These are phyloP conservation scores for Hypomecis atomaria DNA, from an alignment of 2,888 invertebrate genomes.

Conservation along the genomic window DNA sequence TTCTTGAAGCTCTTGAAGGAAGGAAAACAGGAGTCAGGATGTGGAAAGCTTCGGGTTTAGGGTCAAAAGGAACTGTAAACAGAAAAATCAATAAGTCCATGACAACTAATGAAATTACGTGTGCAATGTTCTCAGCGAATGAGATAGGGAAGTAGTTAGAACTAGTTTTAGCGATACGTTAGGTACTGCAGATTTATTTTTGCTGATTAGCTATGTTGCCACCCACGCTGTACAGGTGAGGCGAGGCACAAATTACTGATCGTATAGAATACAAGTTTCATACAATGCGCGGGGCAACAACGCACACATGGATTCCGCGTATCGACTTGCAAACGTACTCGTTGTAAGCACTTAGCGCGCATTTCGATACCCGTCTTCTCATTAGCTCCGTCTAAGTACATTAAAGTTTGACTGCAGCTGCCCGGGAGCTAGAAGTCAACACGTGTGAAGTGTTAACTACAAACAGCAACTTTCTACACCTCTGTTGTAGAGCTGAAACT, in stretches of 20 bases:
- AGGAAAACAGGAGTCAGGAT: not conserved
- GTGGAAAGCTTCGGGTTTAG: not conserved
- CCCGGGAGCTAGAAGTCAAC: slow-evolving; percentile 47
- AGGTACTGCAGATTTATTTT: no score
- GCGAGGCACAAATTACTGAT: no score
- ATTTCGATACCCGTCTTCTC: no score
- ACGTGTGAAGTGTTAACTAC: slow-evolving; percentile 38
- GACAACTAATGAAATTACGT: no score
- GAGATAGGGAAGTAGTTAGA: no score
- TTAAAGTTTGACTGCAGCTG: slow-evolving; percentile 50
- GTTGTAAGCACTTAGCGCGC: no score
- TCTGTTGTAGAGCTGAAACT: not conserved
- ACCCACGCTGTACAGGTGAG: not conserved
- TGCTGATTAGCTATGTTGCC: not conserved
- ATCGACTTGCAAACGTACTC: no score
- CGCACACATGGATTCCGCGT: no score
- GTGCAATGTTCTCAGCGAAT: no score
- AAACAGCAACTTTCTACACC: slow-evolving; percentile 28
- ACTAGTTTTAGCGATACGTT: no score
- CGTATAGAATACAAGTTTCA: no score
- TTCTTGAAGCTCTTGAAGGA: not conserved
- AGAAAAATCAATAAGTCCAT: not conserved
- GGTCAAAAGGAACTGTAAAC: slow-evolving; percentile 12
- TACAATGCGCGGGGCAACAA: no score
- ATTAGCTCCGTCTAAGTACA: slow-evolving; percentile 47